Percentiles rank a stretch among this genome's conserved stretches.
Conservation (phyloP, 2,888 invertebrate genomes). For the Tinea pellionella region DNA sequence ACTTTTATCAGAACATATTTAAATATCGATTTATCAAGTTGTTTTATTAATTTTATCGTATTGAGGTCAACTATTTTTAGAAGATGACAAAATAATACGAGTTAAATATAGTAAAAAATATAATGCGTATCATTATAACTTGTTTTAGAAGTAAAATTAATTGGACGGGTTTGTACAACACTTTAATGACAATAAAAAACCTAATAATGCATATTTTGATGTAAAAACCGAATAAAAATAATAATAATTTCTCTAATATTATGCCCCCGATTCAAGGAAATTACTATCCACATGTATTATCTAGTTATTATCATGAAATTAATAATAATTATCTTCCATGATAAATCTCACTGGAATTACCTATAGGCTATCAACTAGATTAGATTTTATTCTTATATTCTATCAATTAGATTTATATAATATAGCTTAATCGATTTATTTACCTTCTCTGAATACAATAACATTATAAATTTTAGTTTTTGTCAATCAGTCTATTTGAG, state of each 20-base stretch:
- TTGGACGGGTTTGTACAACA: not conserved
- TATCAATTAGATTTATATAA: not conserved
- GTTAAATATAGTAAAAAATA: conserved; percentile 6
- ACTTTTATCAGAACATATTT: not conserved
- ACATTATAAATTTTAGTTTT: not conserved
- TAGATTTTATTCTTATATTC: too few relatives aligned
- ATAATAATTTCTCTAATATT: not conserved
- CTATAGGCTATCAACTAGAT: too few relatives aligned
- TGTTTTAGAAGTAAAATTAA: not conserved
- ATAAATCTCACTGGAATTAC: not conserved
- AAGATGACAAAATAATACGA: conserved; percentile 5
- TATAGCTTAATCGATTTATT: not conserved
- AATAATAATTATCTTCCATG: not conserved
- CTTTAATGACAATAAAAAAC: not conserved
- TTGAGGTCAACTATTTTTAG: conserved; percentile 8
- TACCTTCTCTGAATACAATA: too few relatives aligned
- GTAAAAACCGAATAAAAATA: not conserved
- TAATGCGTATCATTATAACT: conserved; percentile 5
- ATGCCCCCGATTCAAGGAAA: not conserved
- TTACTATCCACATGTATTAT: not conserved
- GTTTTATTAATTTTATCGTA: not conserved
- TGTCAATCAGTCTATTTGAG: not conserved
- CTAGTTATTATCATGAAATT: not conserved
- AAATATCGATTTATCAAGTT: conserved; percentile 5
- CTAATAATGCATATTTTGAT: not conserved